Base-by-base conservation (phyloP, 2,113 vertebrate species). In the Chitala chitala region DNA sequence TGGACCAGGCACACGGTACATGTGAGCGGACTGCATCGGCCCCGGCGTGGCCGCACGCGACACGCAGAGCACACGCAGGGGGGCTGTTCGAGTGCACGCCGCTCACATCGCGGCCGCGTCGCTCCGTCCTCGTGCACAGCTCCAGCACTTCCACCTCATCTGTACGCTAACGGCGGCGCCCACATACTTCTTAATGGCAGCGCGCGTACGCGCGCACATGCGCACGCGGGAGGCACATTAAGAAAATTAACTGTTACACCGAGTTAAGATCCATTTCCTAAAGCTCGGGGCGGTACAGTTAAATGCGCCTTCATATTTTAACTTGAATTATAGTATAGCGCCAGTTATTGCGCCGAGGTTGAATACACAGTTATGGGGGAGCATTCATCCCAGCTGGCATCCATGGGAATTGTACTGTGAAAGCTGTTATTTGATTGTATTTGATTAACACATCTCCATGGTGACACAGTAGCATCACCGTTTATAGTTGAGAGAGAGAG, bases 361-460 rank as follows among this genome's bases (percentile, higher is more conserved):
- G 42, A 68, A 48, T 22, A 42, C 22, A 22, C 40, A 68, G 42
- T 42, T 40, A 42, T 38, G 24, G 38, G 20, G 5, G 20, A n/a
- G 33, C 63, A 36, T 65, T 44, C 13, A 13, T 8, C 42, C 38
- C 22, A 46, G 64, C 64, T 46, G 40, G 22, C 12, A 5, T 13
- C 42, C 22, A n/a, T 6, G 4, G 64, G 7, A 68, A 29, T 12
- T 24, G 15, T 10, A 46, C 64, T 10, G 42, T 3, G n/a, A 26
- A n/a, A 12, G 40, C 9, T 48, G 64, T 48, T n/a, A 48, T 22
- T 22, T 65, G 64, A 68, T 46, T 48, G 42, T 42, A 5, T 48
- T 22, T 68, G 64, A 48, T 68, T 68, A 68, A 26, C 46, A 38
- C 22, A 46, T 68, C 29, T 68, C 64, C 42, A 29, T 68, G 22